Conservation (phyloP, 2,888 invertebrate genomes). For the Cartodere bifasciata region DNA sequence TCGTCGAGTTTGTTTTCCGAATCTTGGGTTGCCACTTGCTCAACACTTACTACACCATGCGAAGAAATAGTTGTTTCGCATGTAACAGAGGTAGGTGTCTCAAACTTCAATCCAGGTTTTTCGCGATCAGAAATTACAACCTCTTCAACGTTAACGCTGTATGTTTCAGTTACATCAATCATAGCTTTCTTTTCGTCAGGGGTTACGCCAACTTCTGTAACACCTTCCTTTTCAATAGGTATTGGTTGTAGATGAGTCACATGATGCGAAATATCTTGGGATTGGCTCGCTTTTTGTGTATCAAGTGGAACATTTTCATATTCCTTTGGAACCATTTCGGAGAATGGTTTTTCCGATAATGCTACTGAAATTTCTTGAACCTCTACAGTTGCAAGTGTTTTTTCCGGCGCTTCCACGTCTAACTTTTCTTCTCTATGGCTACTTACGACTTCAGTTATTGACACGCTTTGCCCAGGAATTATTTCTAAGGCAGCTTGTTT, state of each 20-base stretch:
- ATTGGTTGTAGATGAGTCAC: constrained; percentile 36
- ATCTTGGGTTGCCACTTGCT: constrained; percentile 41
- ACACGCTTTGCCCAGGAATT: constrained; percentile 45
- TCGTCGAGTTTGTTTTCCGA: constrained; percentile 24
- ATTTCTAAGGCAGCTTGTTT: constrained; percentile 41
- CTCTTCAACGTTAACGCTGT: constrained; percentile 48
- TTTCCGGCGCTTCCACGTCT: constrained; percentile 29
- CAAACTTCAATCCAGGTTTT: constrained; percentile 33
- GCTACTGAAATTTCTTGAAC: constrained; percentile 40
- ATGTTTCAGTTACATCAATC: constrained; percentile 41
- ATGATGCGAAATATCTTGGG: constrained; percentile 36
- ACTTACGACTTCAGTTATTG: constrained; percentile 44
- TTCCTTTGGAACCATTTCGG: constrained; percentile 36
- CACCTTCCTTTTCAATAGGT: constrained; percentile 41
- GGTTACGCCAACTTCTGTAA: constrained; percentile 31
- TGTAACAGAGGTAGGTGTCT: constrained; percentile 33
- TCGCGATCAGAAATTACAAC: constrained; percentile 39
- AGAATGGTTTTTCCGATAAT: constrained; percentile 36
- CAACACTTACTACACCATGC: constrained; percentile 44
- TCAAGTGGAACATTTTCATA: constrained; percentile 33
- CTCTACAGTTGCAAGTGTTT: constrained; percentile 41
- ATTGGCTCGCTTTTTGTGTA: constrained; percentile 32
- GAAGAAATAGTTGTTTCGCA: constrained; percentile 42
- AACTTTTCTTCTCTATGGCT: constrained; percentile 41
- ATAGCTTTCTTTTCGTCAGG: constrained; percentile 43